These are phyloP conservation scores for Drosophila malerkotliana DNA, from an alignment of 1,140 invertebrate genomes.

Conservation along the genomic window DNA sequence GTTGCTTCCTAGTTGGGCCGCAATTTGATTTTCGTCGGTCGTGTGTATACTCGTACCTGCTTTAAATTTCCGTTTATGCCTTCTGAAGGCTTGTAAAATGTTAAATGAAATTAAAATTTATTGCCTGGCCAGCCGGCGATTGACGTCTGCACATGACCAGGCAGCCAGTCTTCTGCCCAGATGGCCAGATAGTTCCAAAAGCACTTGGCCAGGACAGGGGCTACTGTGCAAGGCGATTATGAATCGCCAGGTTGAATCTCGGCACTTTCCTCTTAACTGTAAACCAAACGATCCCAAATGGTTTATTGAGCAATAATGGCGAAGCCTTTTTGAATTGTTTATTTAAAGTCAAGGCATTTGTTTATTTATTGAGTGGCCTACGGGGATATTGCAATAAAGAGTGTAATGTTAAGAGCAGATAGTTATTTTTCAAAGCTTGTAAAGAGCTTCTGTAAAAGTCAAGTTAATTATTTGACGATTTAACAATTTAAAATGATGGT, in stretches of 20 bases:
- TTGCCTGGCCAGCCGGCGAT: constrained; percentile 66
- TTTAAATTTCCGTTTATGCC: constrained; percentile 81
- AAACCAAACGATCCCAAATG: constrained; percentile 4
- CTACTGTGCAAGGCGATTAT: constrained; percentile 48
- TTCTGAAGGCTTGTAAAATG: constrained; percentile 81
- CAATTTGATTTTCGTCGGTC: constrained; percentile 45
- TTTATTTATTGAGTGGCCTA: constrained; percentile 21
- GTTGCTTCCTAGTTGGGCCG: constrained; percentile 74
- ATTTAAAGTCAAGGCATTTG: constrained; percentile 18
- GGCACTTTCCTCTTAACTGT: constrained; percentile 35
- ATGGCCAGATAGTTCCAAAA: constrained; percentile 41
- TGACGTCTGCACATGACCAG: constrained; percentile 66
- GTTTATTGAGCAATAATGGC: constrained; percentile 25
- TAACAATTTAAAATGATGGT: too few species aligned
- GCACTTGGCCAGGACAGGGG: constrained; percentile 33
- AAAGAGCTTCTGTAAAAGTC: not conserved
- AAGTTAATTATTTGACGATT: not conserved
- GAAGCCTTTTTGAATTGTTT: constrained; percentile 38
- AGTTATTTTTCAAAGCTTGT: not conserved
- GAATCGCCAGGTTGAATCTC: constrained; percentile 35
- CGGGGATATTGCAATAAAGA: not conserved
- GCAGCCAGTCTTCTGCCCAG: constrained; percentile 10
- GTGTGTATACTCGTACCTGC: constrained; percentile 42
- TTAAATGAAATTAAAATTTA: constrained; percentile 83
- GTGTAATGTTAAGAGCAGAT: not conserved